Base-by-base conservation (phyloP, 2,113 vertebrate species). In the Poeciliopsis retropinna region DNA sequence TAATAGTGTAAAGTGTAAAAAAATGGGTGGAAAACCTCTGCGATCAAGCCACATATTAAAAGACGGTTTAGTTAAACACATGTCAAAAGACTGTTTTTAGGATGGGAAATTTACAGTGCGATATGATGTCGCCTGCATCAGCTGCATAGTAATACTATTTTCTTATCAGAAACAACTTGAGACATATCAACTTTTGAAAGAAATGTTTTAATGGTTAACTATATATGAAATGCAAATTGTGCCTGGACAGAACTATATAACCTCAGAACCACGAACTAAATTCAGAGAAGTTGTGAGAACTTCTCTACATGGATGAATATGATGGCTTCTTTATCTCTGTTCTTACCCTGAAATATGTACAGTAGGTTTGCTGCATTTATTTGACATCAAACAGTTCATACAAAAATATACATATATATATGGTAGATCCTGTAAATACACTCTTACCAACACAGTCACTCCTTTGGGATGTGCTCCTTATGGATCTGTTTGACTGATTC, bases 401-500 rank as follows among this genome's bases (percentile, higher is more conserved):
- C 39, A 41, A 3, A 69, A 60, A 70, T 27, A 9, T 41, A 64
- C 51, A 64, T 51, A 69, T 67, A 29, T 71, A 57, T 57, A 11
- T 17, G 17, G 51, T 57, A 83, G 39, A 63, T 81, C 29, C n/a
- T 64, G 44, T 70, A 76, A 34, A 67, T 67, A 65, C 63, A 73
- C 68, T 57, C 51, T 72, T 73, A 70, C 51, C 37, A 70, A 76
- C 72, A 19, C 67, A 67, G 68, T 41, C 27, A 32, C 28, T 85
- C 87, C 90, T 86, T 29, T 28, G 85, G 82, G 91, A 83, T 25
- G 74, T n/a, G 70, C 70, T 85, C 83, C 77, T 76, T 90, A 91
- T 92, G 74, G 89, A 91, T 92, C 84, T 83, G 88, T 88, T 88
- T 85, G 86, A 88, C 77, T 75, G 68, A 68, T 79, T 76, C 79